Percentiles rank a stretch among this genome's conserved stretches.
These are phyloP conservation scores for Octopus sinensis DNA, from an alignment of 1,140 invertebrate genomes.

Conservation along the genomic window DNA sequence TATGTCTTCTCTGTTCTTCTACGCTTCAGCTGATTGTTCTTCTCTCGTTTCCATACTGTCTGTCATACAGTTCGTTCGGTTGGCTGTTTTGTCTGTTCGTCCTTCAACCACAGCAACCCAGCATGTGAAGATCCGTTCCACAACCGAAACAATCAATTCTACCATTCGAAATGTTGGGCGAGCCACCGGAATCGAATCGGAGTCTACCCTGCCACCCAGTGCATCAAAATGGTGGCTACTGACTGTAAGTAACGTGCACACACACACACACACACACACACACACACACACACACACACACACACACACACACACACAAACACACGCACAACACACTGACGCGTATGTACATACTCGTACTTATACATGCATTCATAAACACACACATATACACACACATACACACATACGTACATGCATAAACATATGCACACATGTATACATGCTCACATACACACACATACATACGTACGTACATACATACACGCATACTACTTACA, in stretches of 20 bases:
- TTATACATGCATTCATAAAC: too few relatives aligned
- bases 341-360: too few relatives aligned
- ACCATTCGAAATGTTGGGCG: constrained; percentile 73
- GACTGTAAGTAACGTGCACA: constrained; percentile 32
- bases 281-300: too few relatives aligned
- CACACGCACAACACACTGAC: too few relatives aligned
- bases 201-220: constrained; percentile 92
- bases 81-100: constrained; percentile 95
- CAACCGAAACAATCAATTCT: constrained; percentile 57
- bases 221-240: constrained; percentile 71
- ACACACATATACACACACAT: too few relatives aligned
- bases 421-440: too few relatives aligned
- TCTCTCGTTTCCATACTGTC: constrained; percentile 27
- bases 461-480: too few relatives aligned
- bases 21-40: background rate
- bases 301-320: too few relatives aligned
- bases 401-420: too few relatives aligned
- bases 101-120: constrained; percentile 79
- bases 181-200: constrained; percentile 87
- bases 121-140: constrained; percentile 96
- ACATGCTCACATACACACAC: too few relatives aligned
- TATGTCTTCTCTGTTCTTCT: background rate
- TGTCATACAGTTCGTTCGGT: constrained; percentile 61
- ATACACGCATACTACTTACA: too few relatives aligned
- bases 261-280: too few relatives aligned